Evolutionary conservation across 2,797 vertebrate genomes (phyloP).

Genomic region (Peromyscus aztecus): DNA sequence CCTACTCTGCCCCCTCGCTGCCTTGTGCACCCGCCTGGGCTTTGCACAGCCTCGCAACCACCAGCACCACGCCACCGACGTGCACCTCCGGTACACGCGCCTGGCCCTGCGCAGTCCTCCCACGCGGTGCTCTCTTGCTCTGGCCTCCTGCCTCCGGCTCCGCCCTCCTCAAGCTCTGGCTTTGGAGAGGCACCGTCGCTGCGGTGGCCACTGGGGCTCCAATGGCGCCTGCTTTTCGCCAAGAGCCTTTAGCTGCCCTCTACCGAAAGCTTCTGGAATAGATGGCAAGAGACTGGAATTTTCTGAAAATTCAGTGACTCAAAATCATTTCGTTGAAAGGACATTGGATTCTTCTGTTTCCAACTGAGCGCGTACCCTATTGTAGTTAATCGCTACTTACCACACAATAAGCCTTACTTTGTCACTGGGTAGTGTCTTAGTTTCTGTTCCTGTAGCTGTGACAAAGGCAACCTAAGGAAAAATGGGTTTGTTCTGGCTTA

Average conservation of each 20-base stretch:
- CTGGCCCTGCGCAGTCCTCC: background rate
- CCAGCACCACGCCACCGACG: background rate
- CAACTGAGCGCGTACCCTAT: background rate
- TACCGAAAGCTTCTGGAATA: slow-evolving; percentile 67
- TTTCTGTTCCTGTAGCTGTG: background rate
- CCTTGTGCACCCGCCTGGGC: background rate
- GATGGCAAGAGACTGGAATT: background rate
- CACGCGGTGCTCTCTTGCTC: background rate
- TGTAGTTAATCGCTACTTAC: background rate
- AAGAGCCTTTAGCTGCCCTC: slow-evolving; percentile 69
- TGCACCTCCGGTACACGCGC: background rate
- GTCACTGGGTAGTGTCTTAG: background rate
- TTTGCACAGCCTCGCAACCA: background rate
- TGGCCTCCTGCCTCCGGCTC: background rate
- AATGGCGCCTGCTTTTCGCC: slow-evolving; percentile 67
- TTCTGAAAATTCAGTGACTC: slow-evolving; percentile 33
- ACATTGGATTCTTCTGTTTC: background rate
- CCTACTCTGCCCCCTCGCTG: background rate
- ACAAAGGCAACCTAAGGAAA: background rate
- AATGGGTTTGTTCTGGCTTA: background rate
- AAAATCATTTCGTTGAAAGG: slow-evolving; percentile 23
- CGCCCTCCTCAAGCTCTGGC: background rate
- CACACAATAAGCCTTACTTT: background rate
- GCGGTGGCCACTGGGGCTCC: background rate
- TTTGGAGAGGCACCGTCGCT: background rate